Evolutionary conservation across 2,888 invertebrate species (phyloP), one percentile per base, ranked within the genome.

Genomic region (Cantharis nigra): DNA sequence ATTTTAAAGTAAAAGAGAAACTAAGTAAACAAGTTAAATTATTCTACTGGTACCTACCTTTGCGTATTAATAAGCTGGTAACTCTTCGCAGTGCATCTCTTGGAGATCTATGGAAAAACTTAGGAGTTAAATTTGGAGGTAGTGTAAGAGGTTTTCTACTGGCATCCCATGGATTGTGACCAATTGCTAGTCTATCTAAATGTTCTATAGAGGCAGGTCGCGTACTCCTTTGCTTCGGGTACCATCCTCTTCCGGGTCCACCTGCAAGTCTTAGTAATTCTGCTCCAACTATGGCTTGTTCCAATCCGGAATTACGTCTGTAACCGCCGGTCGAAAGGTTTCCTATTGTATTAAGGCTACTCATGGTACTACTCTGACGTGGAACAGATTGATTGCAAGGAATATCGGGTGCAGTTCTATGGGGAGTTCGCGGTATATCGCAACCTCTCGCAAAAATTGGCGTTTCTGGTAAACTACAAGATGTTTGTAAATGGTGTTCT

Each of bases 51-150:
- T 67, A 76, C 91, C 91, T 89, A 87, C 87, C 87, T 87, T 87
- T 87, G 80, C 86, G 84, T 89, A 96, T 96, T 88, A 96, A 92
- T 89, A 96, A 92, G 91, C 96, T 96, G 88, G 96, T 96, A 86
- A 96, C 96, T 88, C 96, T 93, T 86, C 96, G 92, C 83, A 96
- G 91, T 78, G 96, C 96, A 89, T 96, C 96, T 85, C 96, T 91
- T 70, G 96, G 95, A 82, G 96, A 96, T 89, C 95, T 94, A 88
- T 96, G 95, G 91, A 96, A 94, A 91, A 96, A 96, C 89, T 96
- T 96, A 84, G 96, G 96, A 81, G 96, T 95, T 86, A 96, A 90
- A 90, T 96, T 96, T 78, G 96, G 96, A 74, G 96, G 96, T 85
- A 96, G 90, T n/a, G 96, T 96, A 81, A 95, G 91, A 5, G 96